These are phyloP conservation scores for Netelia inedita DNA, from an alignment of 2,888 invertebrate species.

Conservation along the genomic window DNA sequence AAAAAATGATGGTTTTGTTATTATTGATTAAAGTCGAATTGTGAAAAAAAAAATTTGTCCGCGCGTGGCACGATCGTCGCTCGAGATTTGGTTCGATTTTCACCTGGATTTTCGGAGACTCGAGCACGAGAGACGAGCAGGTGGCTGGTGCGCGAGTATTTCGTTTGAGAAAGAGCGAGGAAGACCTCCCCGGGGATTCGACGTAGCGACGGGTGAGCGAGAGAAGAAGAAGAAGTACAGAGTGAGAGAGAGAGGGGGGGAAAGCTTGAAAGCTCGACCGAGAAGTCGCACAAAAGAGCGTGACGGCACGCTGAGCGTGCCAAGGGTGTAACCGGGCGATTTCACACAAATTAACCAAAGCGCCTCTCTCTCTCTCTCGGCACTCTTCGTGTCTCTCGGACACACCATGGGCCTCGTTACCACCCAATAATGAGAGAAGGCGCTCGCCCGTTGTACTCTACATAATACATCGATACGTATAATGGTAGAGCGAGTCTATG, in stretches of 20 bases:
- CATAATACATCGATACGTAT: constrained; percentile 20
- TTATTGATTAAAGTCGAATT: not conserved
- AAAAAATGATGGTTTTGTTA: not conserved
- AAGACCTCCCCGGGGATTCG: constrained; percentile 63
- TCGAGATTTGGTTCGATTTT: not conserved
- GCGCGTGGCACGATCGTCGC: too few relatives aligned
- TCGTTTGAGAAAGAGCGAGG: constrained; percentile 49
- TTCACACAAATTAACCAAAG: constrained; percentile 81
- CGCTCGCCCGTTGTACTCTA: constrained; percentile 34
- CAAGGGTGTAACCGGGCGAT: constrained; percentile 76
- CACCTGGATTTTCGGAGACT: constrained; percentile 57
- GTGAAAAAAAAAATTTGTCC: too few relatives aligned
- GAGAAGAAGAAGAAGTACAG: constrained; percentile 24
- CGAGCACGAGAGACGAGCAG: constrained; percentile 13
- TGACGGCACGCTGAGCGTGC: constrained; percentile 74
- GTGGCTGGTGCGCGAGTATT: constrained; percentile 49
- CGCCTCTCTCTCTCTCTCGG: constrained; percentile 49
- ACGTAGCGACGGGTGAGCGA: constrained; percentile 42
- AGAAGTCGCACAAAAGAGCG: constrained; percentile 76
- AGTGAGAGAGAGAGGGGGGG: constrained; percentile 38
- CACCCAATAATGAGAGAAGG: constrained; percentile 62
- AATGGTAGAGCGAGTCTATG: too few relatives aligned
- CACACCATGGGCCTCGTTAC: constrained; percentile 63
- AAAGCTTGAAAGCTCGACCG: constrained; percentile 71
- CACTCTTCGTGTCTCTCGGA: constrained; percentile 25